Conservation (phyloP, 2,797 vertebrate species). For the Zalophus californianus region DNA sequence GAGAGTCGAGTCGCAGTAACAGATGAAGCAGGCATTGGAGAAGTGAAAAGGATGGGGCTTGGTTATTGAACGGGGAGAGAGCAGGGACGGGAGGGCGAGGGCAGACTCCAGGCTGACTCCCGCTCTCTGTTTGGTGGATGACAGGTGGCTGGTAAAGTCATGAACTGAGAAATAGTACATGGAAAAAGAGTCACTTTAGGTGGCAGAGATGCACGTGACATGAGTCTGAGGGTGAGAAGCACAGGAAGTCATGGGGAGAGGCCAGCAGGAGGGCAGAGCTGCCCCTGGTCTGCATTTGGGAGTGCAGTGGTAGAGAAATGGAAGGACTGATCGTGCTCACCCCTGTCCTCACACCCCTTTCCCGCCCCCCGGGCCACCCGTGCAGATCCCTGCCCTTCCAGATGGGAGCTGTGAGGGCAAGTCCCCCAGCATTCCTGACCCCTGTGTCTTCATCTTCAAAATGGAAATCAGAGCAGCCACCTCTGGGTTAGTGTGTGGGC, state of each 20-base stretch:
- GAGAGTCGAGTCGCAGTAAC: background rate
- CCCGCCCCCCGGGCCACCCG: background rate
- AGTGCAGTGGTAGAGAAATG: background rate
- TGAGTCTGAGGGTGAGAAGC: background rate
- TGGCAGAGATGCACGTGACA: accelerated
- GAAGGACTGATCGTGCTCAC: background rate
- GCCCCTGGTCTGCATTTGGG: accelerated
- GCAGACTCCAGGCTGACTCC: background rate
- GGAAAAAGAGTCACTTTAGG: background rate
- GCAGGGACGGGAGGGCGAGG: background rate
- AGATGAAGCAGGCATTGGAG: background rate
- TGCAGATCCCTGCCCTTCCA: background rate
- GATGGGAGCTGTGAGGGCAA: background rate
- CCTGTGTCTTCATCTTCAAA: background rate
- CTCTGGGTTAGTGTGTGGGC: background rate
- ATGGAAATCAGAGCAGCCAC: background rate
- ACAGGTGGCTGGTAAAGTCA: background rate
- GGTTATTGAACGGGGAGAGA: background rate
- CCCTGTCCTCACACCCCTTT: background rate
- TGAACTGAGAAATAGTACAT: background rate
- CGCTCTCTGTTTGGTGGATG: background rate
- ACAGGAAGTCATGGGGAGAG: background rate
- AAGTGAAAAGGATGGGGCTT: background rate
- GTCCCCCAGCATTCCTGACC: background rate
- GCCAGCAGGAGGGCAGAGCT: background rate